phyloP scores from a whole-genome alignment of 2,888 invertebrate genomes.

The Deilephila porcellus region DNA sequence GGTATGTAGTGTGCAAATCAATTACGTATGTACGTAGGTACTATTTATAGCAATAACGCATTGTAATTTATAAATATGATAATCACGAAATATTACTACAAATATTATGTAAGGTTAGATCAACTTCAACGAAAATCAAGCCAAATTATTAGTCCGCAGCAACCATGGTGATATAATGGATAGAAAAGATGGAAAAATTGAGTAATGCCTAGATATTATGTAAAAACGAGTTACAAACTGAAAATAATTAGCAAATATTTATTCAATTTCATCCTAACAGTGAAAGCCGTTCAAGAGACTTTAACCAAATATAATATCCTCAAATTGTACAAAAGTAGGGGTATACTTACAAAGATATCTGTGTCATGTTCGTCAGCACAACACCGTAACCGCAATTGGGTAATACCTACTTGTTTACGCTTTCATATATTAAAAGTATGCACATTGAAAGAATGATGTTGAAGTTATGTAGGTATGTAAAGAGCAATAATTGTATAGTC shows the following conservation, averaged over 20 bases:
- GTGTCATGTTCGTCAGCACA: background rate
- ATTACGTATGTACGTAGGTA: too few relatives aligned
- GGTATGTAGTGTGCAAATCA: too few relatives aligned
- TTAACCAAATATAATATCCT: background rate
- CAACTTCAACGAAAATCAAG: too few relatives aligned
- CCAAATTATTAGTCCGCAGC: too few relatives aligned
- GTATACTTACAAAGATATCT: background rate
- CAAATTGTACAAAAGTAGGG: background rate
- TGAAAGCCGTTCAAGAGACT: background rate
- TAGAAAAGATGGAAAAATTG: too few relatives aligned
- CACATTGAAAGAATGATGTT: background rate
- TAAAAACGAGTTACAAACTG: too few relatives aligned
- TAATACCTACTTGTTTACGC: background rate
- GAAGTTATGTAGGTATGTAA: background rate
- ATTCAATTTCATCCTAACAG: background rate
- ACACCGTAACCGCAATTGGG: background rate
- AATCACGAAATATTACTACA: too few relatives aligned
- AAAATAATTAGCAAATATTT: background rate
- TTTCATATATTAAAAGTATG: background rate
- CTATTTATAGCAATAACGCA: too few relatives aligned
- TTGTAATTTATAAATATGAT: too few relatives aligned
- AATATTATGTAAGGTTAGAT: too few relatives aligned
- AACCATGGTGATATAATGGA: too few relatives aligned
- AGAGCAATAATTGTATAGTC: slow-evolving; percentile 42
- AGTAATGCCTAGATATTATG: too few relatives aligned